These are phyloP conservation scores for Hormaphis cornu DNA, from an alignment of 1,140 invertebrate genomes.

Conservation along the genomic window DNA sequence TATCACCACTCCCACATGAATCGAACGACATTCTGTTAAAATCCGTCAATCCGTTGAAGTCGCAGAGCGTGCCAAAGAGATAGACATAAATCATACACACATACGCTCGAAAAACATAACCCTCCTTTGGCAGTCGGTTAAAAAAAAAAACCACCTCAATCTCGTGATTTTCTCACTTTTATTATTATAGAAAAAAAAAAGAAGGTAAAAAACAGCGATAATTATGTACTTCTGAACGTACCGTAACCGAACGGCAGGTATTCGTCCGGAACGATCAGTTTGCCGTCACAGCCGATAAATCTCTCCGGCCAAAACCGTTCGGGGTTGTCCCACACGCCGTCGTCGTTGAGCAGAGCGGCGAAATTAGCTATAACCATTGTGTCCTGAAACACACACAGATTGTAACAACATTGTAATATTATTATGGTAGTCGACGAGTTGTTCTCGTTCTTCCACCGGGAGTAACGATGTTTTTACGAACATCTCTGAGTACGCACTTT, in stretches of 20 bases:
- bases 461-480: background rate
- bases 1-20: too few relatives aligned
- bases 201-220: too few relatives aligned
- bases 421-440: background rate
- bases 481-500: slow-evolving; percentile 48
- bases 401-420: background rate
- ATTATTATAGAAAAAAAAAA: too few relatives aligned
- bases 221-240: slow-evolving; percentile 34
- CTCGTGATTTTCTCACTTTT: too few relatives aligned
- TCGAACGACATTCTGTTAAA: too few relatives aligned
- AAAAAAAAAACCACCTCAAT: too few relatives aligned
- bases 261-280: slow-evolving; percentile 53
- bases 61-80: too few relatives aligned
- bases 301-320: slow-evolving; percentile 66
- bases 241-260: slow-evolving; percentile 71
- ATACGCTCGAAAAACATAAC: too few relatives aligned
- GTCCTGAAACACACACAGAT: slow-evolving; percentile 48
- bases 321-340: slow-evolving; percentile 59
- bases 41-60: too few relatives aligned
- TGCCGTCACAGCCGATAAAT: slow-evolving; percentile 57
- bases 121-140: too few relatives aligned
- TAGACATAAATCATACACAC: too few relatives aligned
- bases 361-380: slow-evolving; percentile 70
- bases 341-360: slow-evolving; percentile 61
- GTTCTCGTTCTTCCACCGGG: background rate